A percentile compares a stretch with the other conserved stretches of the same genome.
Conservation (phyloP, 2,113 vertebrate species). For the Corydoras sp. region DNA sequence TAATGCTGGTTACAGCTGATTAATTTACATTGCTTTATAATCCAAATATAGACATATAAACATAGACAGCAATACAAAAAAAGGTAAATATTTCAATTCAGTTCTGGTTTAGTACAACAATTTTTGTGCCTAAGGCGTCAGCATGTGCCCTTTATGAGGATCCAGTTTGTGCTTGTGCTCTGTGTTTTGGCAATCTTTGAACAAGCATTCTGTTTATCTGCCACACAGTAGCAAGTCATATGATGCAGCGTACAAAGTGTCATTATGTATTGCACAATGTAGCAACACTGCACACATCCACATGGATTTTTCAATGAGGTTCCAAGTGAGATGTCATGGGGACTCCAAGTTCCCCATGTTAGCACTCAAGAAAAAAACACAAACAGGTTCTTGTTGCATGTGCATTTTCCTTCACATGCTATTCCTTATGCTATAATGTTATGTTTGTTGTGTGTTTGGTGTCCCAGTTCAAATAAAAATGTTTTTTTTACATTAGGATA, state of each 20-base stretch:
- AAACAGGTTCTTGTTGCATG: too few relatives aligned
- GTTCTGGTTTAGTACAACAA: too few relatives aligned
- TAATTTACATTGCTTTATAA: too few relatives aligned
- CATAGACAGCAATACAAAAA: too few relatives aligned
- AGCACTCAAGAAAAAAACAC: too few relatives aligned
- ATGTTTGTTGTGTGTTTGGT: not conserved
- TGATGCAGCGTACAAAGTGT: slow-evolving; percentile 3
- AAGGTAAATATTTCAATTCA: too few relatives aligned
- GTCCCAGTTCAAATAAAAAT: too few relatives aligned
- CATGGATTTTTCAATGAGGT: slow-evolving; percentile 11
- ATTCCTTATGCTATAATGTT: not conserved
- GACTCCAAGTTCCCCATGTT: slow-evolving; percentile 2
- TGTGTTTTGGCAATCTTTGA: slow-evolving; percentile 9
- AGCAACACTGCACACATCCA: slow-evolving; percentile 3
- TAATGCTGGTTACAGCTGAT: too few relatives aligned
- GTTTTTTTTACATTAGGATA: too few relatives aligned
- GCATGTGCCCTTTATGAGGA: not conserved
- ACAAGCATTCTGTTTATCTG: slow-evolving; percentile 16
- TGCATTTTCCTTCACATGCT: too few relatives aligned
- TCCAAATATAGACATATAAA: too few relatives aligned
- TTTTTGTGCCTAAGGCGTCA: not conserved
- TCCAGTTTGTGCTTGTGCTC: not conserved
- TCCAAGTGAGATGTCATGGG: slow-evolving; percentile 21
- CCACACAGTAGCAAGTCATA: not conserved
- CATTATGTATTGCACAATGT: not conserved